Percentiles rank a stretch among this genome's conserved stretches.
phyloP scores from a whole-genome alignment of 2,888 invertebrate genomes.

The Abrostola tripartita region DNA sequence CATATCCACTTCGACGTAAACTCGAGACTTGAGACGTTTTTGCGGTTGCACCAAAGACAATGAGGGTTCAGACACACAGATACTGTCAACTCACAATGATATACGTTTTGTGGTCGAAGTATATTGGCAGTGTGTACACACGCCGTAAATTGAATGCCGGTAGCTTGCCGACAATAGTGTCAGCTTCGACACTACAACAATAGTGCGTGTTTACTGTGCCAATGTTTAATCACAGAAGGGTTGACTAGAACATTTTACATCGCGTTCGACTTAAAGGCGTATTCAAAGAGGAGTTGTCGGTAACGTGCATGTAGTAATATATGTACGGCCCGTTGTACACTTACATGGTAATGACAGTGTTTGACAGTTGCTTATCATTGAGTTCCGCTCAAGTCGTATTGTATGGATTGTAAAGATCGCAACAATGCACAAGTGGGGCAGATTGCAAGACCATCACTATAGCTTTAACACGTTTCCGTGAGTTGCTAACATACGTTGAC shows the following conservation, averaged over 20 bases:
- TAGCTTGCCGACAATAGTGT: constrained; percentile 9
- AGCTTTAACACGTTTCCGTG: constrained; percentile 27
- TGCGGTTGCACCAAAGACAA: constrained; percentile 6
- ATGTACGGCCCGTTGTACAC: constrained; percentile 2
- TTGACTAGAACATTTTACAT: constrained; percentile 36
- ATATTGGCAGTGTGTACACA: constrained; percentile 12
- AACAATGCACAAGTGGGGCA: constrained; percentile 44
- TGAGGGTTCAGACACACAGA: constrained; percentile 5
- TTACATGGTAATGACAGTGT: constrained; percentile 29
- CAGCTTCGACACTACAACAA: constrained; percentile 31
- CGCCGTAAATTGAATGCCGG: constrained; percentile 23
- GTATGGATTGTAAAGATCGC: constrained; percentile 37
- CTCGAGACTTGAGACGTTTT: constrained; percentile 1
- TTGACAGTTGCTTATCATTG: constrained; percentile 47
- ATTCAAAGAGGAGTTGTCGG: constrained; percentile 8
- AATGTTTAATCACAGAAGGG: constrained; percentile 28
- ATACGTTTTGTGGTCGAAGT: constrained; percentile 16
- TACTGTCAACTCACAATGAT: constrained; percentile 16
- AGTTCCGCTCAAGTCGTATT: constrained; percentile 32
- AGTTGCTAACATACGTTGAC: constrained; percentile 28
- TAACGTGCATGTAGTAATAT: constrained; percentile 2
- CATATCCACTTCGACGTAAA: not conserved
- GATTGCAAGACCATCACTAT: constrained; percentile 38
- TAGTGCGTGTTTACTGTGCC: constrained; percentile 16
- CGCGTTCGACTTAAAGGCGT: constrained; percentile 22